phyloP scores from a whole-genome alignment of 1,140 invertebrate genomes.

The Gryon sp. region DNA sequence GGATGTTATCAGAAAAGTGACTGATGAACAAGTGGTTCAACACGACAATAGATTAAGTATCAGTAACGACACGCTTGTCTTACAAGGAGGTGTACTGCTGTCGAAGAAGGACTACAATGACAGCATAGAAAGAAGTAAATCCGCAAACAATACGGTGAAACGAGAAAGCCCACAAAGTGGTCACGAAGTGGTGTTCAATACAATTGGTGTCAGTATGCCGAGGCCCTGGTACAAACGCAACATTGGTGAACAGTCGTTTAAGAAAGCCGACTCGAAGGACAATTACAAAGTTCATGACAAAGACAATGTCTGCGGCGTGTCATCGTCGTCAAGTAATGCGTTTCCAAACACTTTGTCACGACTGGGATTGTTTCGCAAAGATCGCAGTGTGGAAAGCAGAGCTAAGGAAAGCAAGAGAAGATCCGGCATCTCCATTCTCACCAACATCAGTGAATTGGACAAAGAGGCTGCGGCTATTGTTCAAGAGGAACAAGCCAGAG shows the following conservation, averaged over 20 bases:
- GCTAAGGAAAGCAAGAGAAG: conserved; percentile 79
- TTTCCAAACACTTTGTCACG: conserved; percentile 66
- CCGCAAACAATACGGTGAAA: conserved; percentile 6
- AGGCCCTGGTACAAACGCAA: conserved; percentile 85
- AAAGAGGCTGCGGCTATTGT: conserved; percentile 88
- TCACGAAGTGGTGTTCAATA: conserved; percentile 64
- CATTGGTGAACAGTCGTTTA: conserved; percentile 64
- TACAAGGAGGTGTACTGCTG: conserved; percentile 70
- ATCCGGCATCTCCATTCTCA: conserved; percentile 84
- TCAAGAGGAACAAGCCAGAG: conserved; percentile 80
- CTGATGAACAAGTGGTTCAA: conserved; percentile 3
- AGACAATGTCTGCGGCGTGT: conserved; percentile 48
- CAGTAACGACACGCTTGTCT: conserved; percentile 76
- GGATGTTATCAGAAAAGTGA: conserved; percentile 31
- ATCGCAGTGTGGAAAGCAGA: conserved; percentile 74
- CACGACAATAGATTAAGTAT: conserved; percentile 50
- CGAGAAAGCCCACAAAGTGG: background rate
- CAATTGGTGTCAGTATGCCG: conserved; percentile 79
- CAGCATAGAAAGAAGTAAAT: conserved; percentile 24
- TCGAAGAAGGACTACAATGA: conserved; percentile 64
- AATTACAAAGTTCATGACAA: conserved; percentile 47
- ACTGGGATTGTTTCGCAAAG: conserved; percentile 71
- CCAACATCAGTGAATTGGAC: conserved; percentile 89
- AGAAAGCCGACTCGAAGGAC: conserved; percentile 19
- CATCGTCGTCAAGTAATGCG: conserved; percentile 26